phyloP scores from a whole-genome alignment of 64 coral and sea anemone genomes.

The Stichodactyla helianthus region DNA sequence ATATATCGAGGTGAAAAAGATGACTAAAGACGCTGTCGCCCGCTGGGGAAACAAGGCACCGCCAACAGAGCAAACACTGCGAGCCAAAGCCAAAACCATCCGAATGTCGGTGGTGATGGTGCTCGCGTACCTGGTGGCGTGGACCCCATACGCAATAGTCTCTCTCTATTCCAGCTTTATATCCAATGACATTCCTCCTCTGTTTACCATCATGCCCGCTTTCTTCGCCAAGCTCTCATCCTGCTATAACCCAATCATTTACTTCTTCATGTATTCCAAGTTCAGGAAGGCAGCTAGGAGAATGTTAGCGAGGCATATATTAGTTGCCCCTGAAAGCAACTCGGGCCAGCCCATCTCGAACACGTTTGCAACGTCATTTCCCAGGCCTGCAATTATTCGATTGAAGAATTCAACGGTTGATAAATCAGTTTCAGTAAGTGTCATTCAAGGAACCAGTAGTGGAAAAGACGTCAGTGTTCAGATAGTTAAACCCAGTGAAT shows the following conservation, averaged over 20 bases:
- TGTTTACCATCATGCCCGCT: slow-evolving; percentile 27
- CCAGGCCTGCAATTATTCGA: not conserved
- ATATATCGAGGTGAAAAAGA: slow-evolving; percentile 35
- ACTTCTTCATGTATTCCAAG: slow-evolving; percentile 62
- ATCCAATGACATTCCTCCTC: not conserved
- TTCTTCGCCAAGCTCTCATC: slow-evolving; percentile 53
- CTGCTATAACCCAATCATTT: slow-evolving; percentile 66
- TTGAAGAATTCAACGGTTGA: too few species aligned
- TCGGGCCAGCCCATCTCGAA: not conserved
- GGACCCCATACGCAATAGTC: slow-evolving; percentile 64
- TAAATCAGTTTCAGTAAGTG: too few species aligned
- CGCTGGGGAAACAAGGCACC: slow-evolving; percentile 40
- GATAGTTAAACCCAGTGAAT: too few species aligned
- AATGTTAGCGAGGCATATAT: not conserved
- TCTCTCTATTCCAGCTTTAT: slow-evolving; percentile 50
- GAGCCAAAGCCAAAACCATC: slow-evolving; percentile 47
- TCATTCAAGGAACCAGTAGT: too few species aligned
- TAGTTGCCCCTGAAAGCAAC: not conserved
- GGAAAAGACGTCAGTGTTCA: too few species aligned
- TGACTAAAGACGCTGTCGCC: slow-evolving; percentile 43
- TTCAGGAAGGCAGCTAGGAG: slow-evolving; percentile 8
- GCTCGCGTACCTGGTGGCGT: slow-evolving; percentile 47
- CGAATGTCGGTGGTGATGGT: slow-evolving; percentile 36
- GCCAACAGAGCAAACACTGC: slow-evolving; percentile 46
- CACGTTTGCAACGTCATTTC: not conserved